Conservation (phyloP, 2,113 vertebrate genomes). For the Monarcha castaneiventris region DNA sequence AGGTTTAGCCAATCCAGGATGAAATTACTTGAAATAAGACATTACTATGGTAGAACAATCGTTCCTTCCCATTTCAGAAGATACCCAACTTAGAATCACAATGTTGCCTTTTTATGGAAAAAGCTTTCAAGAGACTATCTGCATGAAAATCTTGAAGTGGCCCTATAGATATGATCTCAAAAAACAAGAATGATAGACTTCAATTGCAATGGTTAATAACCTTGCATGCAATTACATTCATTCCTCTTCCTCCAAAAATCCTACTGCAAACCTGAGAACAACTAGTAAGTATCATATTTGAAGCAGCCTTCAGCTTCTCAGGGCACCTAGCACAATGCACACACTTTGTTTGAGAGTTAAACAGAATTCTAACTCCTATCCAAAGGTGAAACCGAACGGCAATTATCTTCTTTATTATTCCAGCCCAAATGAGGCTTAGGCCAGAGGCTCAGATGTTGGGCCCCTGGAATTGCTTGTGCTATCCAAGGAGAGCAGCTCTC, state of each 20-base stretch:
- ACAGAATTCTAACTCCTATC: background rate
- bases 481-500: background rate
- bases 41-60: background rate
- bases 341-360: background rate
- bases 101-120: background rate
- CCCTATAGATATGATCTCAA: background rate
- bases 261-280: background rate
- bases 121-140: background rate
- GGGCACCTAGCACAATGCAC: background rate
- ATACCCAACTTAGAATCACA: background rate
- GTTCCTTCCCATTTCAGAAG: background rate
- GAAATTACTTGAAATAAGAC: background rate
- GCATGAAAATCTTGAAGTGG: background rate
- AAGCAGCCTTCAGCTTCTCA: background rate
- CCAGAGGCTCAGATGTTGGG: background rate
- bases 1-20: background rate
- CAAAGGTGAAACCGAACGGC: background rate
- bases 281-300: fast-evolving
- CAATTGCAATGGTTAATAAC: background rate
- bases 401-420: background rate
- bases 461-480: background rate
- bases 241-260: background rate
- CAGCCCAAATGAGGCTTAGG: background rate
- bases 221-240: background rate
- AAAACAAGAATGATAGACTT: background rate